These are phyloP conservation scores for Ecliptopera silaceata DNA, from an alignment of 2,888 invertebrate genomes.

Conservation along the genomic window DNA sequence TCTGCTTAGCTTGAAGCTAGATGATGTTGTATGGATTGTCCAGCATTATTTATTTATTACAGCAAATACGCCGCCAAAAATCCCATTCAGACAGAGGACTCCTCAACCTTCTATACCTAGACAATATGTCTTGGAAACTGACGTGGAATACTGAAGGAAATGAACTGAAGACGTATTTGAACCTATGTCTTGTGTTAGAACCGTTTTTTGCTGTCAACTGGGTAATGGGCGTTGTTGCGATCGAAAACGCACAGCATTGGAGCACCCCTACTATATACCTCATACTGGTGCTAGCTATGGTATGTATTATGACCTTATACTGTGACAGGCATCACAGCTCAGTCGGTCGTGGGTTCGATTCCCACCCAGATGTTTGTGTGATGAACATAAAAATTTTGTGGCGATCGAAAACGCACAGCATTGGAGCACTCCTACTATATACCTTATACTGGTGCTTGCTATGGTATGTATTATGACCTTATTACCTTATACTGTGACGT, in stretches of 20 bases:
- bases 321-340: no score
- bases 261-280: conserved; percentile 84
- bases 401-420: conserved; percentile 87
- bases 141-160: conserved; percentile 78
- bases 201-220: conserved; percentile 88
- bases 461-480: no score
- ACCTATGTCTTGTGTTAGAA: conserved; percentile 86
- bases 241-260: conserved; percentile 86
- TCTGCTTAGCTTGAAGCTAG: no score
- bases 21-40: no score
- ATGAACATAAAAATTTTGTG: no score
- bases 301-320: no score
- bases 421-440: conserved; percentile 84
- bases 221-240: conserved; percentile 88
- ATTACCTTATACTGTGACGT: no score
- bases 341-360: no score
- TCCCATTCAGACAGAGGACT: conserved; percentile 62
- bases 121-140: conserved; percentile 76
- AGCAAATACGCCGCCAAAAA: conserved; percentile 48
- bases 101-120: conserved; percentile 70
- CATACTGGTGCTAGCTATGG: conserved; percentile 82
- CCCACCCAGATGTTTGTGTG: no score
- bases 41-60: no score
- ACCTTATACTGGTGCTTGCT: conserved; percentile 79
- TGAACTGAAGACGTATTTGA: conserved; percentile 83